Evolutionary conservation across 2,888 invertebrate genomes (phyloP).

Genomic region (Caenorhabditis virilis): DNA sequence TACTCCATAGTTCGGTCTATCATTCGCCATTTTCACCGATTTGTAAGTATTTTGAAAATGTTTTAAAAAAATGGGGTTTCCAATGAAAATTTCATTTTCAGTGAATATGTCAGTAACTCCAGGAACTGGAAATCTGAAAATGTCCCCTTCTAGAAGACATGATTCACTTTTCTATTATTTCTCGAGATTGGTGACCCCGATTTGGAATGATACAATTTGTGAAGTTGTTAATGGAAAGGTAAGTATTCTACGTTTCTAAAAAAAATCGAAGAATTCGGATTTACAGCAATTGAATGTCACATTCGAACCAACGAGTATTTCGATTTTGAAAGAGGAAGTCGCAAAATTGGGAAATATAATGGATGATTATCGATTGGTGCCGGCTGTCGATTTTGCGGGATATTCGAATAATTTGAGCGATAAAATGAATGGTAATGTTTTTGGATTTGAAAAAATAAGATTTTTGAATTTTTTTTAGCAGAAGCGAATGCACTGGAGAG

Average conservation of each 20-base stretch:
- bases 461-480: conserved; percentile 42
- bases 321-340: conserved; percentile 27
- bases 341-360: conserved; percentile 37
- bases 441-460: background rate
- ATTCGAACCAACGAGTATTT: conserved; percentile 16
- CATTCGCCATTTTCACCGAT: conserved; percentile 35
- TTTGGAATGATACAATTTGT: conserved; percentile 77
- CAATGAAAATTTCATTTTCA: conserved; percentile 18
- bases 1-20: conserved; percentile 2
- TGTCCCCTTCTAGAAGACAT: conserved; percentile 80
- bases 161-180: conserved; percentile 90
- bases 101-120: conserved; percentile 16
- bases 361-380: conserved; percentile 56
- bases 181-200: conserved; percentile 81
- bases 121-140: conserved; percentile 18
- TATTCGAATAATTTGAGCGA: conserved; percentile 17
- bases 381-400: conserved; percentile 37
- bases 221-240: conserved; percentile 28
- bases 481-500: conserved; percentile 55
- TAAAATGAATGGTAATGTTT: conserved; percentile 7
- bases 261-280: no score
- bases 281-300: conserved; percentile 18
- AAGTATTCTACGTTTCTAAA: no score
- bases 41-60: conserved; percentile 24
- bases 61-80: no score